These are phyloP conservation scores for Agriopis aurantiaria DNA, from an alignment of 2,888 invertebrate genomes.

Conservation along the genomic window DNA sequence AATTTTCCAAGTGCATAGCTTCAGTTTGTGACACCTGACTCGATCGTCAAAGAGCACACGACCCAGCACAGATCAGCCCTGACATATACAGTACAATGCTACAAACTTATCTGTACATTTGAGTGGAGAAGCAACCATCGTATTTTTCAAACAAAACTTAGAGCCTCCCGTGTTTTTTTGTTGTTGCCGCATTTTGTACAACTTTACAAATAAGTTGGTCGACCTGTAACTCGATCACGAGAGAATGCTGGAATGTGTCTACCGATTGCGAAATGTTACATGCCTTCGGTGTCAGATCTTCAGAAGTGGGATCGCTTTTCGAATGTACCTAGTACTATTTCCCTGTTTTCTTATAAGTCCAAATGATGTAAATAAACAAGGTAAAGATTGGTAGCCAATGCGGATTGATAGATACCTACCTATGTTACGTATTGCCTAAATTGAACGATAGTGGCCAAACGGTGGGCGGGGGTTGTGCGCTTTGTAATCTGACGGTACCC, in stretches of 20 bases:
- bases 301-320: not conserved
- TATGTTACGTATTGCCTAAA: too few relatives aligned
- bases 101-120: too few relatives aligned
- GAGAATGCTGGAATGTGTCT: slow-evolving; percentile 39
- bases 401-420: too few relatives aligned
- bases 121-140: too few relatives aligned
- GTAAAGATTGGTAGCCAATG: not conserved
- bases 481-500: too few relatives aligned
- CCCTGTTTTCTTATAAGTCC: not conserved
- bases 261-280: slow-evolving; percentile 39
- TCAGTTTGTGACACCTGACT: slow-evolving; percentile 21
- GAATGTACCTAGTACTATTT: not conserved
- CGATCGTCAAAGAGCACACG: slow-evolving; percentile 18
- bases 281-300: slow-evolving; percentile 26
- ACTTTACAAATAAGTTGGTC: too few relatives aligned
- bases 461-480: too few relatives aligned
- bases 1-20: not conserved
- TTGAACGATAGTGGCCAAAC: too few relatives aligned
- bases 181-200: too few relatives aligned
- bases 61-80: slow-evolving; percentile 34
- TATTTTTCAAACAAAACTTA: too few relatives aligned
- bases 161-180: too few relatives aligned
- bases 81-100: slow-evolving; percentile 38
- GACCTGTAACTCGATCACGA: slow-evolving; percentile 38
- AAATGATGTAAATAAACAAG: not conserved